Conservation (phyloP, 92 coral and sea anemone species). For the Zoanthus sociatus region DNA sequence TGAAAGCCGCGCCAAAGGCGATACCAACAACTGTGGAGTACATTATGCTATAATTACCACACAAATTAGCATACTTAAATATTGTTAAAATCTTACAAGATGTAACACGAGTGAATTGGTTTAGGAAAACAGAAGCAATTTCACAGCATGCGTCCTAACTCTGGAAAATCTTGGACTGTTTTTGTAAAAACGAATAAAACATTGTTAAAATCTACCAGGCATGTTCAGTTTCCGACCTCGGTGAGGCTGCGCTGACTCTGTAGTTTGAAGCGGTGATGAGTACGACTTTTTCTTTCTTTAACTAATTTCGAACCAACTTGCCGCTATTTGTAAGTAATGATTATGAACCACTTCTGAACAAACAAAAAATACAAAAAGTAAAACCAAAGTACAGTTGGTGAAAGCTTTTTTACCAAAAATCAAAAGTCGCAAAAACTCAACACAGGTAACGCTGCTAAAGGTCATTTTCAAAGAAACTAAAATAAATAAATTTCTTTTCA, state of each 20-base stretch:
- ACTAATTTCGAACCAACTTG: too few species aligned
- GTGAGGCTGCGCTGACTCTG: too few species aligned
- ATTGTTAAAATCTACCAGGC: too few species aligned
- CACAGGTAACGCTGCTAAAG: neutral
- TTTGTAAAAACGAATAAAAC: neutral
- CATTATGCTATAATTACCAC: neutral
- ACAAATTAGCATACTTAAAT: constrained; percentile 43
- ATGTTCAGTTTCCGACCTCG: too few species aligned
- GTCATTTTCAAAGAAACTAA: constrained; percentile 10
- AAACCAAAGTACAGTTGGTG: neutral
- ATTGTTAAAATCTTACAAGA: constrained; percentile 23
- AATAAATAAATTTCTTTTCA: constrained; percentile 3
- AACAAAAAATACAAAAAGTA: neutral
- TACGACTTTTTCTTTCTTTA: too few species aligned
- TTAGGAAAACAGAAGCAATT: constrained; percentile 1
- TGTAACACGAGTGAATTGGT: constrained; percentile 37
- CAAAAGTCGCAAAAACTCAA: neutral
- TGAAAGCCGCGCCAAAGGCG: neutral
- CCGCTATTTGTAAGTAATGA: neutral
- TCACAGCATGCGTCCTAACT: neutral
- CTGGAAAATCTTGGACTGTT: neutral
- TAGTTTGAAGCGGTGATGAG: too few species aligned
- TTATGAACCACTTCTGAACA: neutral
- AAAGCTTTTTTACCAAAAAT: neutral
- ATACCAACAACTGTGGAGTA: neutral